Percentiles rank a stretch among this genome's conserved stretches.
These are phyloP conservation scores for Monopterus albus DNA, from an alignment of 2,113 vertebrate genomes.

Conservation along the genomic window DNA sequence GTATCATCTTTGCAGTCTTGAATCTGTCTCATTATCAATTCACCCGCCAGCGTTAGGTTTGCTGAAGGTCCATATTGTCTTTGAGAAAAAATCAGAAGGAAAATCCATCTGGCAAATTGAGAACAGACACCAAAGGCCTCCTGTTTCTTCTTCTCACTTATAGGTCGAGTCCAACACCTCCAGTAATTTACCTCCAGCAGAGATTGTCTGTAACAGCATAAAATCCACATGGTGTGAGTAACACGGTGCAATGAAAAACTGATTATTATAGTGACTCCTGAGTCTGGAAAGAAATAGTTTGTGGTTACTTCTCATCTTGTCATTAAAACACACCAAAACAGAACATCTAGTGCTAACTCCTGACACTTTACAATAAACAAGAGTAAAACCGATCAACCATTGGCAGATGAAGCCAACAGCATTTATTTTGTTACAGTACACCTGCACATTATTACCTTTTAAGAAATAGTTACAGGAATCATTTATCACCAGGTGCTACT, in stretches of 20 bases:
- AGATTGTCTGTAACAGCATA: background rate
- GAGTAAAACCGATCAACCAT: too few relatives aligned
- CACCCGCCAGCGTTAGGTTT: too few relatives aligned
- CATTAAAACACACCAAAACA: too few relatives aligned
- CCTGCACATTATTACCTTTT: too few relatives aligned
- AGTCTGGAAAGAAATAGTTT: background rate
- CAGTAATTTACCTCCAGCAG: constrained; percentile 34
- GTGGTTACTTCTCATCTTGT: too few relatives aligned
- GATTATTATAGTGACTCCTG: constrained; percentile 18
- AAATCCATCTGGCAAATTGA: constrained; percentile 40
- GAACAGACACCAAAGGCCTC: constrained; percentile 27
- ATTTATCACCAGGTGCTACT: too few relatives aligned
- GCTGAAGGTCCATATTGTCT: constrained; percentile 39
- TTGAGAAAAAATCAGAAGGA: background rate
- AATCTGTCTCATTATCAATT: background rate
- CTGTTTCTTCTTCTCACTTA: constrained; percentile 31
- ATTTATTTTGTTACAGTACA: too few relatives aligned
- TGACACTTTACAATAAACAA: too few relatives aligned
- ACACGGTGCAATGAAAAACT: constrained; percentile 20
- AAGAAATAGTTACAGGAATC: too few relatives aligned
- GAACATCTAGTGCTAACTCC: too few relatives aligned
- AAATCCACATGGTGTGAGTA: constrained; percentile 18
- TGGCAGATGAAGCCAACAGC: too few relatives aligned
- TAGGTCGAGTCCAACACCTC: constrained; percentile 19
- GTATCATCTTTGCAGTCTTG: too few relatives aligned